Conservation (phyloP, 2,113 vertebrate genomes). For the Plecturocebus donacophilus region DNA sequence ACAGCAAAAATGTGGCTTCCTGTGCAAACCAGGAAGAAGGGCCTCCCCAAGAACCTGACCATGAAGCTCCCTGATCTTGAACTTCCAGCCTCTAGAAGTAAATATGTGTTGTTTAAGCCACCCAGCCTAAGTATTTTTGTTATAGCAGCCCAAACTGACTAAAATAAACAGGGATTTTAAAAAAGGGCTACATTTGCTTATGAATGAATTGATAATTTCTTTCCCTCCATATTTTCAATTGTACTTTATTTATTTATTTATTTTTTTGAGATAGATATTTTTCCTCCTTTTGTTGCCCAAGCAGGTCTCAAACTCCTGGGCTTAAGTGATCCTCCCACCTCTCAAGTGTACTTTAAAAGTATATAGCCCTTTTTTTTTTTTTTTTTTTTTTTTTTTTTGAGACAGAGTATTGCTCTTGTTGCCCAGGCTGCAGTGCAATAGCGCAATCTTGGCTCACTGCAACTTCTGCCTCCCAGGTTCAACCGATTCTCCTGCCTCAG, state of each 20-base stretch:
- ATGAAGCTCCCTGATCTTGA: neutral
- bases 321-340: too few relatives aligned
- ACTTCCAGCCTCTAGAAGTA: neutral
- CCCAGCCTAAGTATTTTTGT: neutral
- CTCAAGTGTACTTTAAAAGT: neutral
- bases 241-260: neutral
- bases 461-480: too few relatives aligned
- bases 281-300: too few relatives aligned
- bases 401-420: too few relatives aligned
- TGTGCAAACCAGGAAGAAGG: neutral
- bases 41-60: neutral
- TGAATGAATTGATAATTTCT: neutral
- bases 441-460: too few relatives aligned
- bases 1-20: neutral
- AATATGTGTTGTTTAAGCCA: neutral
- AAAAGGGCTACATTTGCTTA: neutral
- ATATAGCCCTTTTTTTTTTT: too few relatives aligned
- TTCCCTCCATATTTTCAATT: neutral
- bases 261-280: too few relatives aligned
- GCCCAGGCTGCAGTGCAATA: too few relatives aligned
- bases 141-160: neutral
- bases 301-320: too few relatives aligned
- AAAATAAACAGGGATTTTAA: neutral
- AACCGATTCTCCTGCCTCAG: too few relatives aligned
- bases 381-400: too few relatives aligned